Evolutionary conservation across 2,113 vertebrate genomes (phyloP).

Genomic region (Hystrix cristata): DNA sequence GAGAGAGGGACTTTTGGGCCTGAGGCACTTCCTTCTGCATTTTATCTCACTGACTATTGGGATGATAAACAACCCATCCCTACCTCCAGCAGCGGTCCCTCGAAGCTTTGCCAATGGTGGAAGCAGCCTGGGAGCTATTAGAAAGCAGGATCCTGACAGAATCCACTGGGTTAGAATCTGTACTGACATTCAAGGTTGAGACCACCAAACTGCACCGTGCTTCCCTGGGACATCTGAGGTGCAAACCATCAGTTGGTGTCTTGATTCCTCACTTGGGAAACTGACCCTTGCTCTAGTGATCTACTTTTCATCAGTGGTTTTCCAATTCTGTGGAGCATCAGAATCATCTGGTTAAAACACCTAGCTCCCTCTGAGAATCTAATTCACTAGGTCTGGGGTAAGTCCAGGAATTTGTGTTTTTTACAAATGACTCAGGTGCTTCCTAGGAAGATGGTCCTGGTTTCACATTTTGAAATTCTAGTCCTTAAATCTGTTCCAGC

Average conservation of each 20-base stretch:
- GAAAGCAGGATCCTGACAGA: not conserved
- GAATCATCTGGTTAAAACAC: not conserved
- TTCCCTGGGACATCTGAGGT: not conserved
- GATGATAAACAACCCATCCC: not conserved
- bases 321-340: not conserved
- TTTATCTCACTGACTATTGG: not conserved
- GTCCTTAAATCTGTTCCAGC: not conserved
- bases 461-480: not conserved
- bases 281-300: not conserved
- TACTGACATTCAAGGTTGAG: not conserved
- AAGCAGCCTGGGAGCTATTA: not conserved
- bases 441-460: not conserved
- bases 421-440: not conserved
- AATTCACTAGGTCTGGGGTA: not conserved
- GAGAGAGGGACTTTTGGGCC: not conserved
- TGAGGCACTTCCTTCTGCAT: not conserved
- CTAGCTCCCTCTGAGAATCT: not conserved
- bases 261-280: not conserved
- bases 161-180: not conserved
- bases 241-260: not conserved
- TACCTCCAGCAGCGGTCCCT: not conserved
- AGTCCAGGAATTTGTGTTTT: constrained; percentile 18
- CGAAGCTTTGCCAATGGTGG: not conserved
- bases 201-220: not conserved
- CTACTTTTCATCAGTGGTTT: constrained; percentile 18